These are phyloP conservation scores for Aethina tumida DNA, from an alignment of 1,140 invertebrate genomes.

Conservation along the genomic window DNA sequence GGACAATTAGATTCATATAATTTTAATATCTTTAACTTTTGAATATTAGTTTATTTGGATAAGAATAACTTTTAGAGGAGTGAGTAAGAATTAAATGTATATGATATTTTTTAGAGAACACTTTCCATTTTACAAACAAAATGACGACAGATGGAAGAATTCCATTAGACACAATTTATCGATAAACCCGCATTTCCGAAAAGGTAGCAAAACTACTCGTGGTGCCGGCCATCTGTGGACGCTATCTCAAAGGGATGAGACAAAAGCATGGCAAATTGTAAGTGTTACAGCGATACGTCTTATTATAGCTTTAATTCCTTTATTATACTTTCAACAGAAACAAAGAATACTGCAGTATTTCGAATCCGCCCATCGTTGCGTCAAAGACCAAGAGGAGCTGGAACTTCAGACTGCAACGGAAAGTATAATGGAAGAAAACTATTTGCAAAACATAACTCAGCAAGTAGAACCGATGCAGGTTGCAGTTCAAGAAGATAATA, in stretches of 20 bases:
- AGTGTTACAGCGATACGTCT: constrained; percentile 8
- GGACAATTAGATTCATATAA: no score
- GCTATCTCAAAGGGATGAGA: constrained; percentile 52
- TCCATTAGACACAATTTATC: constrained; percentile 79
- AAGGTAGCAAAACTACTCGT: constrained; percentile 70
- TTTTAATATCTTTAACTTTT: no score
- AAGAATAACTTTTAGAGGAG: no score
- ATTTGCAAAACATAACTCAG: constrained; percentile 10
- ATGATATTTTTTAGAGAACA: constrained; percentile 52
- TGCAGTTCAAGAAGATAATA: constrained; percentile 4
- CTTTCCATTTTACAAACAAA: constrained; percentile 76
- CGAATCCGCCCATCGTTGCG: constrained; percentile 16
- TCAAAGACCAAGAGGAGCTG: constrained; percentile 20
- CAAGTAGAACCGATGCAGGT: constrained; percentile 1
- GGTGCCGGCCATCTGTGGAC: constrained; percentile 82
- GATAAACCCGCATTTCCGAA: constrained; percentile 82
- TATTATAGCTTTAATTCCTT: constrained; percentile 3
- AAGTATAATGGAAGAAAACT: constrained; percentile 30
- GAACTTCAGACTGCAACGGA: constrained; percentile 35
- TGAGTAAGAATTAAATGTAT: not conserved
- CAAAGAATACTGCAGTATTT: constrained; percentile 33
- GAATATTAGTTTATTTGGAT: no score
- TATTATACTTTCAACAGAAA: constrained; percentile 16
- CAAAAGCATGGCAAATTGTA: constrained; percentile 37
- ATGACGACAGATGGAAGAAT: constrained; percentile 85